Evolutionary conservation across 2,888 invertebrate genomes (phyloP).

Genomic region (Lasioglossum marginatum): DNA sequence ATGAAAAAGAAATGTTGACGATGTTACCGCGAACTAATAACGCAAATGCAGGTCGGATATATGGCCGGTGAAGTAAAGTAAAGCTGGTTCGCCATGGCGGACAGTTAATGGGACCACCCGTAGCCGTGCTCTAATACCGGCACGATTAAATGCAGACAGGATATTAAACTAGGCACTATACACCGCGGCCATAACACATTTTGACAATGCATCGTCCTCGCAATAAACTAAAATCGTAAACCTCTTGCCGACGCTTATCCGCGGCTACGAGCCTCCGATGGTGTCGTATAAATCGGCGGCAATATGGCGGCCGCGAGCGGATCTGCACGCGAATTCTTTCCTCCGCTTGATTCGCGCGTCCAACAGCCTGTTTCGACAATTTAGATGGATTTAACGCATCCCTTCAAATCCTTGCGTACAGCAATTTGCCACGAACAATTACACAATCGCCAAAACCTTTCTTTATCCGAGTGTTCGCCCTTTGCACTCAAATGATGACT

Average conservation of each 20-base stretch:
- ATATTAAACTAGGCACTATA: conserved; percentile 81
- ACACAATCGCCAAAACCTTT: too few relatives aligned
- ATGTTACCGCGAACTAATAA: conserved; percentile 72
- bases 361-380: neutral
- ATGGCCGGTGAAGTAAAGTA: conserved; percentile 69
- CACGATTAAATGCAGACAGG: conserved; percentile 83
- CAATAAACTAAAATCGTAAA: conserved; percentile 80
- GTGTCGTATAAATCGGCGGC: conserved; percentile 13
- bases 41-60: conserved; percentile 70
- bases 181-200: conserved; percentile 76
- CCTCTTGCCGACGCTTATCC: conserved; percentile 77
- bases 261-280: conserved; percentile 28
- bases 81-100: conserved; percentile 69
- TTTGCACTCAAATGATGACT: too few relatives aligned
- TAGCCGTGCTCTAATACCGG: conserved; percentile 78
- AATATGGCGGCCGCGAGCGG: neutral
- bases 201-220: conserved; percentile 80
- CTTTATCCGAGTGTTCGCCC: too few relatives aligned
- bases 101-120: conserved; percentile 82
- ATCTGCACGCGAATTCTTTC: conserved; percentile 4
- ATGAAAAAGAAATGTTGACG: conserved; percentile 59
- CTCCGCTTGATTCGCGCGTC: neutral
- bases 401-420: too few relatives aligned
- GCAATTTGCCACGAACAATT: too few relatives aligned
- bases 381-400: too few relatives aligned